Evolutionary conservation across 2,113 vertebrate species (phyloP), one percentile per base, ranked within the genome.

Genomic region (Gasterosteus nipponicus): DNA sequence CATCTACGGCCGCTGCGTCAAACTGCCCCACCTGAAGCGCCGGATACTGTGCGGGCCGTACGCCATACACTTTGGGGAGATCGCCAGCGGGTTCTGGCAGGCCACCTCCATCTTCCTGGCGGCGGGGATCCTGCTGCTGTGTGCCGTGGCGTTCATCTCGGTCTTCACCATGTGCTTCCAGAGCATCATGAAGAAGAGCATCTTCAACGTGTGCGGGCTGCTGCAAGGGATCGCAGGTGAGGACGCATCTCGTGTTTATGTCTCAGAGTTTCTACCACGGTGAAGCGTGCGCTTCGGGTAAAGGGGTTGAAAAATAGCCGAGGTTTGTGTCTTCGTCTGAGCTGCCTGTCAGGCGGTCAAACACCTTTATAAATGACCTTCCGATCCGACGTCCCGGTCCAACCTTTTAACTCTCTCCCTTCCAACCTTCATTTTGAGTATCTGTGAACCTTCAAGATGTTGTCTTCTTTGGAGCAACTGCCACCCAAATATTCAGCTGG

Each of bases 11-110:
- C 98, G 97, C 88, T 99, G 98, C 85, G 95, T 95, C 76, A 95
- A 94, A 83, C 80, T 95, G 89, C 94, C 95, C 63, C 88, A 95
- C 78, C 86, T 95, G 22, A 93, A 93, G 69, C 94, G 94, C 31
- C 96, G 96, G 70, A 91, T 94, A 0, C 94, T 96, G 63, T 99
- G 98, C 5, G 98, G 98, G 11, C 97, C 97, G 1, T 99, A 99
- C 0, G 98, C 98, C 0, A 94, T 96, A 79, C 95, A 92, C 94
- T 99, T 99, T 75, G 94, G 65, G 35, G 97, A 99, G 93, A 99
- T 99, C 51, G 97, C 98, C 92, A 99, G 97, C 92, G 97, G 97
- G 71, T 98, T 98, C 94, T 99, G 97, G 98, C 97, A 98, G 91
- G 97, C 98, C 12, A 96, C 97, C 0, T 96, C 96, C 31, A 98